Evolutionary conservation across 2,888 invertebrate genomes (phyloP).

Genomic region (Drosophila pegasa): DNA sequence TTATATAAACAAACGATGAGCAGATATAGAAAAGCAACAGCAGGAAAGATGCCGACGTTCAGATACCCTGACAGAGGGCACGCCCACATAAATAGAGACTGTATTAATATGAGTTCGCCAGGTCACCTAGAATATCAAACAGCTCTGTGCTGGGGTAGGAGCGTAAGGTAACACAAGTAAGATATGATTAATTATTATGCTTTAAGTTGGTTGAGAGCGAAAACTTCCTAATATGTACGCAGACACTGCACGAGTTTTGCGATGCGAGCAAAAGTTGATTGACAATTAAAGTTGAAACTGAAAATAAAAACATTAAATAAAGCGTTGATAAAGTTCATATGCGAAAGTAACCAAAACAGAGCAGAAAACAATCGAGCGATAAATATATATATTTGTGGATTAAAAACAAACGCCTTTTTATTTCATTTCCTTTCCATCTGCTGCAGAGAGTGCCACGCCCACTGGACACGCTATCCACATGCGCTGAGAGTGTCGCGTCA

Average conservation of each 20-base stretch:
- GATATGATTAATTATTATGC: conserved; percentile 43
- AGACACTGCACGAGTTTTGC: conserved; percentile 12
- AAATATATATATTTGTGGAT: conserved; percentile 69
- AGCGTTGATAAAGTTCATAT: conserved; percentile 45
- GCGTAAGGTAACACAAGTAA: conserved; percentile 17
- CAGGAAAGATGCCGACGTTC: conserved; percentile 4
- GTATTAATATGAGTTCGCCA: conserved; percentile 1
- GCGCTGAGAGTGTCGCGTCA: not conserved
- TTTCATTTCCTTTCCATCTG: conserved; percentile 29
- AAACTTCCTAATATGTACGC: conserved; percentile 33
- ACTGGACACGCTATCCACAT: conserved; percentile 19
- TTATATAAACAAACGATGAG: conserved; percentile 68
- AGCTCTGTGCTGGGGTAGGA: conserved; percentile 13
- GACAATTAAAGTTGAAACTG: conserved; percentile 22
- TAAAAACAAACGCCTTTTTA: conserved; percentile 48
- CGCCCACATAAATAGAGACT: not conserved
- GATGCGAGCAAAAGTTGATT: conserved; percentile 33
- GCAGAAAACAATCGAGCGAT: conserved; percentile 54
- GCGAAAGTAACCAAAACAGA: conserved; percentile 38
- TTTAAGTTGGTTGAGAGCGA: conserved; percentile 29
- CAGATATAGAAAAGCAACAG: conserved; percentile 40
- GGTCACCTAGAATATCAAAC: not conserved
- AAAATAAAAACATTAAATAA: conserved; percentile 21
- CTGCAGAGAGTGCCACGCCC: conserved; percentile 29
- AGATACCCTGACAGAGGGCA: conserved; percentile 28